These are phyloP conservation scores for Zoanthus sansibaricus DNA, from an alignment of 92 coral and sea anemone genomes.

Conservation along the genomic window DNA sequence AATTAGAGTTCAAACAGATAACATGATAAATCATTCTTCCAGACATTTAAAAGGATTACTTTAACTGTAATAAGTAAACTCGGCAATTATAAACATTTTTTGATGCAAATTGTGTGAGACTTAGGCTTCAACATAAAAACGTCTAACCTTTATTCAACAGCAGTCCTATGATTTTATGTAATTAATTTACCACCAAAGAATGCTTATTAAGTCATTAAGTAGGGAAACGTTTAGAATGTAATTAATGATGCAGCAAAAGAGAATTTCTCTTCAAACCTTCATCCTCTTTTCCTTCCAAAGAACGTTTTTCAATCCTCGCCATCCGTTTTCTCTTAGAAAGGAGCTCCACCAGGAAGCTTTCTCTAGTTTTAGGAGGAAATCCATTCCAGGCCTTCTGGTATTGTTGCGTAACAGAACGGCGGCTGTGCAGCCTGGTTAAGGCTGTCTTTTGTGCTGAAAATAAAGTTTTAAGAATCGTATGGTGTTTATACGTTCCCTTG, in stretches of 20 bases:
- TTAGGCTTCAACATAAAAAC: too few species aligned
- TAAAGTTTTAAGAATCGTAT: background rate
- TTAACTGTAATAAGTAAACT: too few species aligned
- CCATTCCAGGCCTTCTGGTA: background rate
- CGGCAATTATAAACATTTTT: too few species aligned
- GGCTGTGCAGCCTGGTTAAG: constrained; percentile 19
- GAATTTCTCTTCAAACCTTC: background rate
- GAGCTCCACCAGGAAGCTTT: constrained; percentile 6
- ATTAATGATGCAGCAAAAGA: background rate
- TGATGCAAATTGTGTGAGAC: too few species aligned
- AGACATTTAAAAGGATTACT: too few species aligned
- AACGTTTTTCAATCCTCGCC: constrained; percentile 32
- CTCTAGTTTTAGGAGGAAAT: constrained; percentile 16
- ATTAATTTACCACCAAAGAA: too few species aligned
- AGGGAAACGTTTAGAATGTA: background rate
- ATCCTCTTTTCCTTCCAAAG: constrained; percentile 30
- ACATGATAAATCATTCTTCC: too few species aligned
- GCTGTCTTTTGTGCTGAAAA: constrained; percentile 27
- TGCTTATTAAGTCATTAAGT: background rate
- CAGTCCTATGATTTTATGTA: too few species aligned
- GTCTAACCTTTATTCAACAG: too few species aligned
- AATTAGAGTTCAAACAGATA: too few species aligned
- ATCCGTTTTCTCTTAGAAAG: constrained; percentile 31
- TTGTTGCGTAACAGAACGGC: constrained; percentile 4
- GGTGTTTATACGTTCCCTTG: too few species aligned